Conservation (phyloP, 2,888 invertebrate species). For the Nemoura dubitans region DNA sequence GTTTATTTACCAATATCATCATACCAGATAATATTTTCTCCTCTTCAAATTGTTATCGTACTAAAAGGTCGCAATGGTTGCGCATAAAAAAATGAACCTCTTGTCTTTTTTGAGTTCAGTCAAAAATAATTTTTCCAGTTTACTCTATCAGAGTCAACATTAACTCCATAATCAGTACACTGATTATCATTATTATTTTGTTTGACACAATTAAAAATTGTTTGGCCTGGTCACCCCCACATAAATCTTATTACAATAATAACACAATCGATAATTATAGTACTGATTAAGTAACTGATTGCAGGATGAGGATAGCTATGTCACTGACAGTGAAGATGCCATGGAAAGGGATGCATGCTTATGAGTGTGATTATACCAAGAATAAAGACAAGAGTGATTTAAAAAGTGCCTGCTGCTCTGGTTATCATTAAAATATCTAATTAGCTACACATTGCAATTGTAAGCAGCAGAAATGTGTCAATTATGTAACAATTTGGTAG, state of each 20-base stretch:
- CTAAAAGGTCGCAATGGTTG: constrained; percentile 5
- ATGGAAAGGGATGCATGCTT: background rate
- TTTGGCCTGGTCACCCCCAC: background rate
- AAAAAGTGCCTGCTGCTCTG: background rate
- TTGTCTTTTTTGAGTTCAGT: constrained; percentile 8
- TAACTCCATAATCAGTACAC: background rate
- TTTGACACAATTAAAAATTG: background rate
- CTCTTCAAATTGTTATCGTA: constrained; percentile 1
- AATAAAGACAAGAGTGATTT: background rate
- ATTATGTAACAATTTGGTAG: background rate
- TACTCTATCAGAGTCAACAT: background rate
- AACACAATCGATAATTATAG: background rate
- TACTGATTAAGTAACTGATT: background rate
- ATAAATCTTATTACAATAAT: background rate
- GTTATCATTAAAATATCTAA: background rate
- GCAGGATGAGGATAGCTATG: background rate
- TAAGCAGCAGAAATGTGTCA: background rate
- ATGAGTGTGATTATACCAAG: background rate
- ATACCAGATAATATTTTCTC: background rate
- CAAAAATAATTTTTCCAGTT: background rate
- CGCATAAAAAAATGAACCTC: constrained; percentile 17
- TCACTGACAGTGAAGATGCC: background rate
- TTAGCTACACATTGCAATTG: background rate
- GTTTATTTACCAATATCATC: background rate
- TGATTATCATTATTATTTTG: background rate